These are phyloP conservation scores for Camelus bactrianus DNA, from an alignment of 2,113 vertebrate genomes.

Conservation along the genomic window DNA sequence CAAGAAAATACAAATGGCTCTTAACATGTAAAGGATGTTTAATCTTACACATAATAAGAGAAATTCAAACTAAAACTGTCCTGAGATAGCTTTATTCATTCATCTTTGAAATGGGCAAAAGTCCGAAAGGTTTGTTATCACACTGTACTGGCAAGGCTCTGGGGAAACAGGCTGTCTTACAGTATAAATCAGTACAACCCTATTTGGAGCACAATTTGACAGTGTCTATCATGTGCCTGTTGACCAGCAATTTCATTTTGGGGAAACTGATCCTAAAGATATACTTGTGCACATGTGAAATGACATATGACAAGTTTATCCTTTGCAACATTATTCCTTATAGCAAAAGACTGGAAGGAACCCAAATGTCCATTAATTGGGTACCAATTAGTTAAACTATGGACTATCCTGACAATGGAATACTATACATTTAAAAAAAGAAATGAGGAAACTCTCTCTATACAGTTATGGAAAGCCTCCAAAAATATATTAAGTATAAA, in stretches of 20 bases:
- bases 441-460: background rate
- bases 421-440: background rate
- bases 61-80: slow-evolving; percentile 11
- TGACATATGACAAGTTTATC: background rate
- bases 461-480: background rate
- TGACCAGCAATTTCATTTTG: background rate
- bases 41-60: background rate
- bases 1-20: slow-evolving; percentile 36
- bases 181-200: background rate
- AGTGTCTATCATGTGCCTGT: background rate
- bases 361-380: background rate
- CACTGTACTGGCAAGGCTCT: background rate
- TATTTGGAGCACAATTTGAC: background rate
- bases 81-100: background rate
- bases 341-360: slow-evolving; percentile 2
- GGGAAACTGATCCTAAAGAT: slow-evolving; percentile 35
- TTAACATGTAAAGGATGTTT: background rate
- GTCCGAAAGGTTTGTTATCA: background rate
- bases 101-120: slow-evolving; percentile 24
- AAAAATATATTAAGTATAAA: slow-evolving; percentile 15
- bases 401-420: background rate
- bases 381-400: background rate
- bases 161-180: background rate
- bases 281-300: background rate
- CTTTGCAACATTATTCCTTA: slow-evolving; percentile 41